Evolutionary conservation across 2,888 invertebrate species (phyloP).

Genomic region (Erebia palarica): DNA sequence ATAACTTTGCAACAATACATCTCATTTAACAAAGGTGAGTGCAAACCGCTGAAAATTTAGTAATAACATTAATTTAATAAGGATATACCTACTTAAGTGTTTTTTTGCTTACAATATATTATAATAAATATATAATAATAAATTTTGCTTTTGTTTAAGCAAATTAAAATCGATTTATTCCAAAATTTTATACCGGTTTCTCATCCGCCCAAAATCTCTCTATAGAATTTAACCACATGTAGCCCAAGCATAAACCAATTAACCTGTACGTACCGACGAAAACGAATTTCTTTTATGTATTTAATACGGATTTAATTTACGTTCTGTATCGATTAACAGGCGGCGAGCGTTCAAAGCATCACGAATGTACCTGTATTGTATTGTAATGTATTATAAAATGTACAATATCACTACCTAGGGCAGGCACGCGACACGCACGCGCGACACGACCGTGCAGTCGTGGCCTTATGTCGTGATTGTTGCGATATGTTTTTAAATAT

Average conservation of each 20-base stretch:
- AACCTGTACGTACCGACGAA: constrained; percentile 31
- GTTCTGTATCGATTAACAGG: constrained; percentile 47
- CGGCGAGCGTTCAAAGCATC: constrained; percentile 37
- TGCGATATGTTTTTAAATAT: constrained; percentile 26
- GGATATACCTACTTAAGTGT: too few species aligned
- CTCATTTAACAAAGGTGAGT: too few species aligned
- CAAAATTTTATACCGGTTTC: too few species aligned
- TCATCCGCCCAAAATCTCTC: background rate
- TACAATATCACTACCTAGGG: constrained; percentile 42
- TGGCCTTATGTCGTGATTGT: constrained; percentile 62
- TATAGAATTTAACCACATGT: constrained; percentile 9
- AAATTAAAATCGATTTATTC: too few species aligned
- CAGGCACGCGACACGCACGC: constrained; percentile 62
- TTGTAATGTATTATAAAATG: constrained; percentile 43
- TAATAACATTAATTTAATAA: too few species aligned
- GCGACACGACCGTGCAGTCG: constrained; percentile 62
- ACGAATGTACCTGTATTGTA: constrained; percentile 44
- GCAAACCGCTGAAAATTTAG: too few species aligned
- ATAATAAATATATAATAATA: too few species aligned
- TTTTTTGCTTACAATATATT: too few species aligned
- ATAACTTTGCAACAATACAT: too few species aligned
- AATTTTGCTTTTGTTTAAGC: too few species aligned
- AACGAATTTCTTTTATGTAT: constrained; percentile 30
- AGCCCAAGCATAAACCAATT: constrained; percentile 34
- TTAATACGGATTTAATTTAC: constrained; percentile 39